Evolutionary conservation across 1,140 invertebrate species (phyloP).

Genomic region (Ceratina calcarata): DNA sequence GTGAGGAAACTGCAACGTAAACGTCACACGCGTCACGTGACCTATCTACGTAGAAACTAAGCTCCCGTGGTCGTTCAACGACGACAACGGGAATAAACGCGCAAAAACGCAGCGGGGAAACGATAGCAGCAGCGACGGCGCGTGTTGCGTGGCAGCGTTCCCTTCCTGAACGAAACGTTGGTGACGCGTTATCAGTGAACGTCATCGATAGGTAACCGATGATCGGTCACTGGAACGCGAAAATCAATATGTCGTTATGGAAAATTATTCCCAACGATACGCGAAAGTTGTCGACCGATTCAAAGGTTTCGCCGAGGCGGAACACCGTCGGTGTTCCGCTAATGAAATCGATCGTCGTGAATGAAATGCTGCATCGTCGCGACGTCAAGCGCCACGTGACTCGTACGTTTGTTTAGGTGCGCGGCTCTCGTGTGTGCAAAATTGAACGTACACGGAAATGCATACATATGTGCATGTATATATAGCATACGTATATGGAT

Average conservation of each 20-base stretch:
- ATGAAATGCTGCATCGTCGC: conserved; percentile 54
- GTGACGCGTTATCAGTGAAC: conserved; percentile 18
- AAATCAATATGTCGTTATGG: conserved; percentile 31
- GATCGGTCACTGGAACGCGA: not conserved
- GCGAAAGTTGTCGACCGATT: conserved; percentile 17
- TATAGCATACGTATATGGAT: not conserved
- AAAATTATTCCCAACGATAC: conserved; percentile 33
- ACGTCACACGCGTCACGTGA: conserved; percentile 74
- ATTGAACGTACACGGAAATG: not conserved
- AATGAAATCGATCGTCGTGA: conserved; percentile 58
- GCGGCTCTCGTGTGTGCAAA: not conserved
- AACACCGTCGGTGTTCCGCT: conserved; percentile 27
- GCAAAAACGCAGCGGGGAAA: conserved; percentile 34
- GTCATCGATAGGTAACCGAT: conserved; percentile 41
- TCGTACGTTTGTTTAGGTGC: not conserved
- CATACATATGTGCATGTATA: not conserved
- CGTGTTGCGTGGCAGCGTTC: too few relatives aligned
- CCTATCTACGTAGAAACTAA: conserved; percentile 63
- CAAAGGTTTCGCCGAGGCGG: conserved; percentile 41
- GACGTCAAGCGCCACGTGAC: conserved; percentile 58
- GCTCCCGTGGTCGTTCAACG: conserved; percentile 40
- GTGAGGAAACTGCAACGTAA: conserved; percentile 63
- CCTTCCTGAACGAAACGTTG: conserved; percentile 11
- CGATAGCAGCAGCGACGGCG: not conserved
- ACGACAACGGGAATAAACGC: conserved; percentile 11